Base-by-base conservation (phyloP, 37 sponge, comb jelly and placozoan species). In the Chondrosia reniformis region DNA sequence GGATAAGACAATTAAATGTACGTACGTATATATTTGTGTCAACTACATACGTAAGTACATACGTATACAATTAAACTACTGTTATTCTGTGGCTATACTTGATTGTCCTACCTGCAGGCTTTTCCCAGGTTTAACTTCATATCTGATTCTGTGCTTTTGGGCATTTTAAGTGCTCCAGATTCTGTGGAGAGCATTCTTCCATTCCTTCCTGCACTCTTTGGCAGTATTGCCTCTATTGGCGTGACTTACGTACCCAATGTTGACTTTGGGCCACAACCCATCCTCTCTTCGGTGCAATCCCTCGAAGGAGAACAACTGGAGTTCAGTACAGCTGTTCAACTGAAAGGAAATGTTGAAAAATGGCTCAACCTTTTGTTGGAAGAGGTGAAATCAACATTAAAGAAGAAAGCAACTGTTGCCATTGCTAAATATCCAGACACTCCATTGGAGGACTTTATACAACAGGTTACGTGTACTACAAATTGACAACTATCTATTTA, bases 81-180 rank as follows among this genome's bases (percentile, higher is more conserved):
- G 15, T 15, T 19, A 49, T 49, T n/a, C n/a, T n/a, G n/a, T n/a
- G n/a, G n/a, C n/a, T n/a, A n/a, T n/a, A n/a, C n/a, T 61, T 5
- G 7, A 9, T 49, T 21, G 28, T 30, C 54, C 25, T 22, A 25
- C 55, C 33, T 67, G 15, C 52, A 91, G 86, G 74, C 65, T 4
- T 94, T 94, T 79, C 91, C 91, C 22, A 45, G 91, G 45, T 84
- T 89, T 55, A 85, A 79, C 76, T 89, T 76, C 55, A 79, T 89
- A 21, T 79, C 94, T 10, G 91, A 89, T 57, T 75, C 86, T 31
- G 76, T 81, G 17, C 74, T 94, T 30, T 85, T 94, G 38, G 58
- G 66, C 37, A 82, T 94, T 46, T 86, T 94, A 39, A 86, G 90
- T 41, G 61, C 74, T 54, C 46, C 91, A 31, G 46, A n/a, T 67